phyloP scores from a whole-genome alignment of 1,140 invertebrate genomes.

The Cotesia vestalis region DNA sequence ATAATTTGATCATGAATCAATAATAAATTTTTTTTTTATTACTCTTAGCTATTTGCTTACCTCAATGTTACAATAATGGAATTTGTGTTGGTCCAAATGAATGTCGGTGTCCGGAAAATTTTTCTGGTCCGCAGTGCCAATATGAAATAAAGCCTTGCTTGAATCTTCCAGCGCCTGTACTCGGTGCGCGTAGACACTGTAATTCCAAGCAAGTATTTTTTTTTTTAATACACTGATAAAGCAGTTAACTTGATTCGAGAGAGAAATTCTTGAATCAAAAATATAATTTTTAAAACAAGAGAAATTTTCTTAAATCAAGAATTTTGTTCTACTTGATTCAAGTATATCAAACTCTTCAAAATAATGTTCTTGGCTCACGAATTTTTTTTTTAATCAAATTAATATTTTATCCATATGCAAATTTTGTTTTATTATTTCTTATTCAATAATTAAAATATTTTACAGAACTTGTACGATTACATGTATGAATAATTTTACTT shows the following conservation, averaged over 20 bases:
- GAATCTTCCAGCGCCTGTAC: slow-evolving; percentile 71
- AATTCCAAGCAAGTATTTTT: slow-evolving; percentile 70
- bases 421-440: slow-evolving; percentile 14
- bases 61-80: slow-evolving; percentile 80
- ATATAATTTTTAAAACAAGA: too few relatives aligned
- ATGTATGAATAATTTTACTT: slow-evolving; percentile 72
- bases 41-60: slow-evolving; percentile 74
- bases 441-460: slow-evolving; percentile 1
- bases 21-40: slow-evolving; percentile 31
- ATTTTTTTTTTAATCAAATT: too few relatives aligned
- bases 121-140: slow-evolving; percentile 79
- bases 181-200: slow-evolving; percentile 73
- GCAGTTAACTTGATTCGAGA: too few relatives aligned
- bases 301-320: too few relatives aligned
- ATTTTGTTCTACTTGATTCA: too few relatives aligned
- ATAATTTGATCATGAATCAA: neutral
- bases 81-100: slow-evolving; percentile 76
- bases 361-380: neutral
- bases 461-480: slow-evolving; percentile 66
- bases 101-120: slow-evolving; percentile 78
- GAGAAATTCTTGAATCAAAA: too few relatives aligned
- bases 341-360: neutral
- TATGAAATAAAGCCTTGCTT: slow-evolving; percentile 76
- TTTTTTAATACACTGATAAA: neutral
- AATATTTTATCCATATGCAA: neutral